phyloP scores from a whole-genome alignment of 2,888 invertebrate genomes.

The Vannuccia rotundouncinata region DNA sequence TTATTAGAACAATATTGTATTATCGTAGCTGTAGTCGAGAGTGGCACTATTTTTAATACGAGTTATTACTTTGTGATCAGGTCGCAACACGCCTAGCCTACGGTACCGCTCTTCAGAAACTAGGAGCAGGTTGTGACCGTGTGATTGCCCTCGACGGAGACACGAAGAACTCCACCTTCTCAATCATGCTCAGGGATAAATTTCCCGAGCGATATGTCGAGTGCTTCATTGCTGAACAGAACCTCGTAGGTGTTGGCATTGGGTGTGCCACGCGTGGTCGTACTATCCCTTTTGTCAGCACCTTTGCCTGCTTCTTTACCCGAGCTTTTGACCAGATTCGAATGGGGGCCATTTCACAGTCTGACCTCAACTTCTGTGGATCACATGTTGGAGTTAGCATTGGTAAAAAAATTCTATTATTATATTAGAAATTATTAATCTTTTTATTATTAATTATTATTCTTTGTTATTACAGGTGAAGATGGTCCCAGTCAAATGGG shows the following conservation, averaged over 20 bases:
- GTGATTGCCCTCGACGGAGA: conserved; percentile 93
- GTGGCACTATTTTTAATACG: too few species aligned
- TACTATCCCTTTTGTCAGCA: conserved; percentile 85
- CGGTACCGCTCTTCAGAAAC: conserved; percentile 83
- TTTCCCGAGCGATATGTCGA: conserved; percentile 69
- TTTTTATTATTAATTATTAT: too few species aligned
- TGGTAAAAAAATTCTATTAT: conserved; percentile 65
- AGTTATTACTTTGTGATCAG: too few species aligned
- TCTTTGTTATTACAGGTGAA: too few species aligned
- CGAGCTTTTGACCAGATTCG: conserved; percentile 95
- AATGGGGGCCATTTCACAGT: conserved; percentile 98
- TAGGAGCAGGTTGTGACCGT: conserved; percentile 65
- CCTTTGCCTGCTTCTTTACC: conserved; percentile 94
- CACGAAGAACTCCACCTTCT: conserved; percentile 92
- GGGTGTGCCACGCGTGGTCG: conserved; percentile 87
- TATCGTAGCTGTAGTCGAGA: too few species aligned
- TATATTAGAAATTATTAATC: conserved; percentile 11
- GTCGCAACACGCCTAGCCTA: conserved; percentile 88
- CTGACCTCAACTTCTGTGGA: conserved; percentile 88
- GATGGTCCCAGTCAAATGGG: conserved; percentile 99
- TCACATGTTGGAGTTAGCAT: conserved; percentile 97
- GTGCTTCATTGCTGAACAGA: conserved; percentile 98
- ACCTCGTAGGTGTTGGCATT: conserved; percentile 83
- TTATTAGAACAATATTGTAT: too few species aligned
- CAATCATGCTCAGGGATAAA: conserved; percentile 46